Conservation (phyloP, 2,797 vertebrate species). For the Enteromius treurensis region DNA sequence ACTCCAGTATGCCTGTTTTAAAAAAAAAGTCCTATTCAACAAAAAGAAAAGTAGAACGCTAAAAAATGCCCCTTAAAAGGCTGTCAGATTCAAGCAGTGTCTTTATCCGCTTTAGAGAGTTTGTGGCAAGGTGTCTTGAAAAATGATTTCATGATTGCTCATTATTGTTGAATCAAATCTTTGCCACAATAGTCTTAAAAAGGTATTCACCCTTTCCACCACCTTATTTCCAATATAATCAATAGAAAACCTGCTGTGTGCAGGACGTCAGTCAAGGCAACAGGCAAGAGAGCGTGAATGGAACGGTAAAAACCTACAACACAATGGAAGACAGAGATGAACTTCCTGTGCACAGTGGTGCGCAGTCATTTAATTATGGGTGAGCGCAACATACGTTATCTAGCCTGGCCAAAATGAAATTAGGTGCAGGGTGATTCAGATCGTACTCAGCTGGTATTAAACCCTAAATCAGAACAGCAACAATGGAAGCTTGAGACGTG, state of each 20-base stretch:
- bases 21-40: not conserved
- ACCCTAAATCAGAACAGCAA: slow-evolving; percentile 41
- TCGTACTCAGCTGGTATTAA: slow-evolving; percentile 49
- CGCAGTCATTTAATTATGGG: slow-evolving; percentile 47
- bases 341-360: slow-evolving; percentile 28
- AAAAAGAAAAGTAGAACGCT: not conserved
- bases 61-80: not conserved
- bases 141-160: slow-evolving; percentile 5
- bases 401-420: slow-evolving; percentile 38
- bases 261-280: slow-evolving; percentile 8
- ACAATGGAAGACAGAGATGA: slow-evolving; percentile 39
- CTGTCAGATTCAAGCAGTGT: not conserved
- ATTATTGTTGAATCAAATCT: slow-evolving; percentile 5
- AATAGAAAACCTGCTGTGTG: slow-evolving; percentile 24
- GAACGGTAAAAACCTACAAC: not conserved
- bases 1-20: not conserved
- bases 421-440: slow-evolving; percentile 35
- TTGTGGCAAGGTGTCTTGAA: not conserved
- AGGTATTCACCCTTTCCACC: not conserved
- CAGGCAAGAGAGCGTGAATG: slow-evolving; percentile 6
- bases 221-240: slow-evolving; percentile 5
- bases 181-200: not conserved
- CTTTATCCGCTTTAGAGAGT: not conserved
- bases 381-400: slow-evolving; percentile 40
- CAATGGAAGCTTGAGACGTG: not conserved